Evolutionary conservation across 2,888 invertebrate genomes (phyloP), one percentile per base, ranked within the genome.

Genomic region (Ophioninae sp.): DNA sequence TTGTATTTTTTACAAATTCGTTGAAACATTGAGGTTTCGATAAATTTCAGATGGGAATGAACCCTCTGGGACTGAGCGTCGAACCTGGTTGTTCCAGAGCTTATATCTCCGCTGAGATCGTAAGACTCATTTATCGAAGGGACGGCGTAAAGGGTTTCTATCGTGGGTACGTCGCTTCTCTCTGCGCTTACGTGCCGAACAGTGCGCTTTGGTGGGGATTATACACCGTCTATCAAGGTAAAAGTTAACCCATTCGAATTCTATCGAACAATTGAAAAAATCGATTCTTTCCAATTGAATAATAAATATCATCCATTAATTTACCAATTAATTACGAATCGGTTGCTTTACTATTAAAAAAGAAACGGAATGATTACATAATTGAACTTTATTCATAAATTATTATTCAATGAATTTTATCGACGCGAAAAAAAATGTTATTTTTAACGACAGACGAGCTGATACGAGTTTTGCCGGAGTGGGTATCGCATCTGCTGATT

Each of bases 141-240:
- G 97, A 98, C 93, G 99, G 99, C 0, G 91, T 97, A 2, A 92
- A 94, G 80, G 99, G 99, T 0, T 99, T 98, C 93, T 99, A 99
- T 93, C 94, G 98, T 81, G 99, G 99, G 0, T 99, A 99, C 91
- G 94, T 96, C 39, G 98, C 99, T 0, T 99, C 99, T 41, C 93
- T 99, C 13, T 96, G 97, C 87, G 97, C 98, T 0, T 99, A 98
- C 92, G 98, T 98, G 67, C 99, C 99, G 17, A 99, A 98, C 93
- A 98, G 98, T 22, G 99, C 98, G n/a, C 94, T 99, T 67, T 99
- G 99, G 99, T 99, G 99, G 99, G 96, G 96, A 23, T 96, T 98
- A 89, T 99, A 99, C 93, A 98, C 98, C 86, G 94, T 96, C 64
- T 99, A 98, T 93, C 98, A 98, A 95, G 98, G 98, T 98, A 88